Conservation (phyloP, 2,113 vertebrate genomes). For the Antigone vipio region DNA sequence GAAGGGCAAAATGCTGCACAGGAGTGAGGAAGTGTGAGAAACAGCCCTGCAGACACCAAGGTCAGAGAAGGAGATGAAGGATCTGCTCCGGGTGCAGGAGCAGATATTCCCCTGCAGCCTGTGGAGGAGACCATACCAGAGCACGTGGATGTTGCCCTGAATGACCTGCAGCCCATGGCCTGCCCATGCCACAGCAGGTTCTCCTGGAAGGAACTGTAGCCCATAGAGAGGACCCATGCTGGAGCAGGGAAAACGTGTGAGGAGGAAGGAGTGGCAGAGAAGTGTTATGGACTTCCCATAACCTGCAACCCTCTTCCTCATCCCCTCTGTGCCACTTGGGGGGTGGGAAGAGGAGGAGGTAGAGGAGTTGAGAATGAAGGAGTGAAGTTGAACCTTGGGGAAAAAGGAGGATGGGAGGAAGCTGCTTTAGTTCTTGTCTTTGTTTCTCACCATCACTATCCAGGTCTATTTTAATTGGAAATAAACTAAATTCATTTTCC, state of each 20-base stretch:
- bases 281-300: neutral
- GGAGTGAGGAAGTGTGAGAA: neutral
- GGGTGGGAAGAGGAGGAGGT: neutral
- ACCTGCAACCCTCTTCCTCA: neutral
- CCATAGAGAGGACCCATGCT: accelerated
- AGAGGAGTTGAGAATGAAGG: neutral
- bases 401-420: neutral
- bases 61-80: neutral
- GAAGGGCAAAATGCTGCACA: neutral
- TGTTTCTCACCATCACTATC: neutral
- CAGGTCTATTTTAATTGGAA: neutral
- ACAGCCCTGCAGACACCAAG: neutral
- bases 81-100: neutral
- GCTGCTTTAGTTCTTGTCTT: neutral
- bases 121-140: neutral
- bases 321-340: neutral
- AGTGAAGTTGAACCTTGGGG: neutral
- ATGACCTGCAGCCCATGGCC: neutral
- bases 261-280: neutral
- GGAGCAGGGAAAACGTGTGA: neutral
- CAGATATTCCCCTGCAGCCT: neutral
- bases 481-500: neutral
- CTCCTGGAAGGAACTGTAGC: neutral
- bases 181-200: no score
- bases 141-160: accelerated